Evolutionary conservation across 2,888 invertebrate genomes (phyloP).

Genomic region (Mesochorus sp.): DNA sequence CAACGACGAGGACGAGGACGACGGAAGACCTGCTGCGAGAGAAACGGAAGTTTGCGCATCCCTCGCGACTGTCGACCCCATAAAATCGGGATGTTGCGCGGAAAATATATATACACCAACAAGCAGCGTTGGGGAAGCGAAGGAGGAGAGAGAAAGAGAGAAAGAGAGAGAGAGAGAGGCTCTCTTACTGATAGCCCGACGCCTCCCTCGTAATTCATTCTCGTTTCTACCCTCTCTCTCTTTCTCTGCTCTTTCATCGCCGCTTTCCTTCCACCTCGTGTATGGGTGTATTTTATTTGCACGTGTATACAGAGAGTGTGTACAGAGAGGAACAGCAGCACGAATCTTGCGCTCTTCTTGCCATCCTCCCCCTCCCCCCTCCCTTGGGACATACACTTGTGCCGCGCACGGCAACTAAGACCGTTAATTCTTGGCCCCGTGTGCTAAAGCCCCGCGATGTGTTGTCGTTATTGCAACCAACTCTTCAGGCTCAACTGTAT

Average conservation of each 20-base stretch:
- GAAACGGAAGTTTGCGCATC: constrained; percentile 62
- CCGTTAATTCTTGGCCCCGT: constrained; percentile 80
- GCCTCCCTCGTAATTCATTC: constrained; percentile 79
- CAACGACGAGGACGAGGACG: constrained; percentile 28
- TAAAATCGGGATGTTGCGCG: constrained; percentile 82
- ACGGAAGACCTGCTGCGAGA: constrained; percentile 56
- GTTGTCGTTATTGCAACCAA: constrained; percentile 54
- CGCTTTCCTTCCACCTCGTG: constrained; percentile 7
- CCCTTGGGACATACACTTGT: constrained; percentile 77
- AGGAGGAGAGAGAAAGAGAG: constrained; percentile 2
- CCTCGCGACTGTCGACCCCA: constrained; percentile 71
- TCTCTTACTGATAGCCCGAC: constrained; percentile 76
- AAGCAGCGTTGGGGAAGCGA: constrained; percentile 28
- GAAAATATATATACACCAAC: constrained; percentile 77
- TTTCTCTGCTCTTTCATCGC: constrained; percentile 48
- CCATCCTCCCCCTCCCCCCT: constrained; percentile 69
- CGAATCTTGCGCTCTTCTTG: constrained; percentile 65
- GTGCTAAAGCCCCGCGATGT: constrained; percentile 50
- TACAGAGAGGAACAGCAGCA: not conserved
- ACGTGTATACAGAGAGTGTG: constrained; percentile 2
- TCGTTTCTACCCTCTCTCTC: constrained; percentile 67
- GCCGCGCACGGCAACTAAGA: constrained; percentile 80
- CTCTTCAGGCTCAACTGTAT: not conserved
- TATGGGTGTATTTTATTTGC: constrained; percentile 28
- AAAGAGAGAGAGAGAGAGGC: constrained; percentile 51